A percentile compares a stretch with the other conserved stretches of the same genome.
phyloP scores from a whole-genome alignment of 1,140 invertebrate species.

The honey bee (Apis mellifera) region DNA sequence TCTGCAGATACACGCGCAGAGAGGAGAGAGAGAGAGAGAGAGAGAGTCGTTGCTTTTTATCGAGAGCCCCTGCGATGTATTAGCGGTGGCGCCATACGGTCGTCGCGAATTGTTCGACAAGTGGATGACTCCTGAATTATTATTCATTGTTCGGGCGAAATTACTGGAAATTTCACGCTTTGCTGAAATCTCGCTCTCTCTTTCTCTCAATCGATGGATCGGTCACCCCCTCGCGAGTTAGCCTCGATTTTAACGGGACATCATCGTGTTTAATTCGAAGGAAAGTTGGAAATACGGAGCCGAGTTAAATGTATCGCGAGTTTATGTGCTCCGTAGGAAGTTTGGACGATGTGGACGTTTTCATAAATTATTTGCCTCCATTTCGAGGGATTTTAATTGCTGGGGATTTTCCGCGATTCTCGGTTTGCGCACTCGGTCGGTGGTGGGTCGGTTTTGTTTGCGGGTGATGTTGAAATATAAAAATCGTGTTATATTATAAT shows the following conservation, averaged over 20 bases:
- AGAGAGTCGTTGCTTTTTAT: conserved; percentile 24
- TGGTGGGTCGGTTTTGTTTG: too few species aligned
- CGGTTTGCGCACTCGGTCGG: too few species aligned
- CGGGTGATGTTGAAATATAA: too few species aligned
- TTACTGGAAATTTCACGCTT: conserved; percentile 40
- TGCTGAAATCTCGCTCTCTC: conserved; percentile 6
- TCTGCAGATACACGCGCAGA: conserved; percentile 28
- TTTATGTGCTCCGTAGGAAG: not conserved
- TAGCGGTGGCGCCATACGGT: conserved; percentile 27
- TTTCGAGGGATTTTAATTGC: not conserved
- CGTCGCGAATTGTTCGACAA: conserved; percentile 29
- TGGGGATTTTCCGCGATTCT: too few species aligned
- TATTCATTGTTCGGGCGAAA: conserved; percentile 38
- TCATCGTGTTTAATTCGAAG: conserved; percentile 1
- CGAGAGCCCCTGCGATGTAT: conserved; percentile 24
- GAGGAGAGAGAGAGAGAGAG: not conserved
- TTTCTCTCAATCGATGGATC: too few species aligned
- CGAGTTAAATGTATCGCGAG: not conserved
- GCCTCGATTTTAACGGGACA: conserved; percentile 6
- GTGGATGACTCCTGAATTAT: conserved; percentile 34
- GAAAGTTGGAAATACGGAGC: not conserved
- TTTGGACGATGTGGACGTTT: not conserved
- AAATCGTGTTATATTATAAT: too few species aligned
- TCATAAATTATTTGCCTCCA: not conserved
- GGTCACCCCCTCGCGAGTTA: not conserved